A percentile compares a stretch with the other conserved stretches of the same genome.
These are phyloP conservation scores for Falco columbarius DNA, from an alignment of 2,797 vertebrate species.

Conservation along the genomic window DNA sequence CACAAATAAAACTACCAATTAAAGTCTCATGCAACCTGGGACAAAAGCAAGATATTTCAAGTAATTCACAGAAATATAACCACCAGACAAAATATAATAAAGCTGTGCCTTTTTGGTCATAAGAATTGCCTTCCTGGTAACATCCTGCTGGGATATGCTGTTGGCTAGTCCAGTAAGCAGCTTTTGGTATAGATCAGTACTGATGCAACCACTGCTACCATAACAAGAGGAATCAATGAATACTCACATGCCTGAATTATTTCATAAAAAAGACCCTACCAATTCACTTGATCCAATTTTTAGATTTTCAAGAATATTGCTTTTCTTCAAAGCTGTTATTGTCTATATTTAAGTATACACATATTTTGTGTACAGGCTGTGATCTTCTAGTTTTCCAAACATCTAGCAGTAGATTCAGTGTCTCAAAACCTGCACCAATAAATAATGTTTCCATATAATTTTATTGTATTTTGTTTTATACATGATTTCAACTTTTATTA, in stretches of 20 bases:
- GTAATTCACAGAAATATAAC: not conserved
- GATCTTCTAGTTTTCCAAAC: not conserved
- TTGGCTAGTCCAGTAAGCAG: not conserved
- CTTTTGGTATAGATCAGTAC: not conserved
- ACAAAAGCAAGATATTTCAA: not conserved
- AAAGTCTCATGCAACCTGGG: not conserved
- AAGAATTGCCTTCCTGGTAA: not conserved
- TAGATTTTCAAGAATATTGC: not conserved
- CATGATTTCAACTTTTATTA: not conserved
- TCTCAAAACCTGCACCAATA: not conserved
- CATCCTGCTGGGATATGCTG: accelerated
- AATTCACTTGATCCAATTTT: not conserved
- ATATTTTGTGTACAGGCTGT: not conserved
- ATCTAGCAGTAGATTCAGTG: not conserved
- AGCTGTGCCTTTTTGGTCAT: not conserved
- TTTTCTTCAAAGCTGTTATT: not conserved
- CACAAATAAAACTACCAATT: not conserved
- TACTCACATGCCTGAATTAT: not conserved
- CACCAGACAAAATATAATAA: not conserved
- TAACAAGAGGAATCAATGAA: not conserved
- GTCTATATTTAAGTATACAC: accelerated
- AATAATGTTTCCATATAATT: not conserved
- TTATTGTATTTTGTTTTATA: not conserved
- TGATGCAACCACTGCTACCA: not conserved
- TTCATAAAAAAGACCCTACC: not conserved